phyloP scores from a whole-genome alignment of 2,113 vertebrate genomes.

The Proterorhinus semilunaris region DNA sequence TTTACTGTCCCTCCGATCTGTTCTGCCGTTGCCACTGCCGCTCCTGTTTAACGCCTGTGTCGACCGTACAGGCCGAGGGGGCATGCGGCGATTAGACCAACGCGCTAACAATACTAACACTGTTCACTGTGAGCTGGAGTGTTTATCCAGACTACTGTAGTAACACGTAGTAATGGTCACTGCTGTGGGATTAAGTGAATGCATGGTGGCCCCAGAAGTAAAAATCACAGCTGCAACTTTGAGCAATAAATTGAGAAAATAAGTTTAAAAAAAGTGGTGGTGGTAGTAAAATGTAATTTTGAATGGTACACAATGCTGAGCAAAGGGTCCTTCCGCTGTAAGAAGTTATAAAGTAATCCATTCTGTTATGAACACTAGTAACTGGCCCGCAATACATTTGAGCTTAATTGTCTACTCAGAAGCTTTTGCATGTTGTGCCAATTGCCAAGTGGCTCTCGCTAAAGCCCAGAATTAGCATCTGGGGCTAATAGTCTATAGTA shows the following conservation, averaged over 20 bases:
- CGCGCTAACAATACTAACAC: conserved; percentile 24
- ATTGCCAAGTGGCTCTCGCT: neutral
- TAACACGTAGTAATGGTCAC: conserved; percentile 4
- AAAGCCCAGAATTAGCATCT: conserved; percentile 4
- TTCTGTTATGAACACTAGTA: neutral
- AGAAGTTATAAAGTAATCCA: too few species aligned
- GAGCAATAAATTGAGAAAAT: neutral
- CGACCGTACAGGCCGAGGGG: conserved; percentile 41
- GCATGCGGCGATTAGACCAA: conserved; percentile 58
- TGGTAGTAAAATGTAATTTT: neutral
- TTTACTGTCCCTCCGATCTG: conserved; percentile 71
- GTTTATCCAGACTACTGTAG: conserved; percentile 22
- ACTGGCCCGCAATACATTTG: neutral
- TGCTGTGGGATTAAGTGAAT: neutral
- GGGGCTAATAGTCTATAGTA: conserved; percentile 1
- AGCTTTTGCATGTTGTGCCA: neutral
- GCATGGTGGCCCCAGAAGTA: neutral
- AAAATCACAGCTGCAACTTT: neutral
- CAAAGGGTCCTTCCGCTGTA: too few species aligned
- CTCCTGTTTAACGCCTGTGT: conserved; percentile 67
- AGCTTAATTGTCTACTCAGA: neutral
- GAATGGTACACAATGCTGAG: neutral
- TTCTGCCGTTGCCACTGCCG: conserved; percentile 57
- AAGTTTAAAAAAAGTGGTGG: neutral
- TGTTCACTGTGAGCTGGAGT: conserved; percentile 7